A percentile compares a stretch with the other conserved stretches of the same genome.
phyloP scores from a whole-genome alignment of 2,797 vertebrate species.

The Lemur catta region DNA sequence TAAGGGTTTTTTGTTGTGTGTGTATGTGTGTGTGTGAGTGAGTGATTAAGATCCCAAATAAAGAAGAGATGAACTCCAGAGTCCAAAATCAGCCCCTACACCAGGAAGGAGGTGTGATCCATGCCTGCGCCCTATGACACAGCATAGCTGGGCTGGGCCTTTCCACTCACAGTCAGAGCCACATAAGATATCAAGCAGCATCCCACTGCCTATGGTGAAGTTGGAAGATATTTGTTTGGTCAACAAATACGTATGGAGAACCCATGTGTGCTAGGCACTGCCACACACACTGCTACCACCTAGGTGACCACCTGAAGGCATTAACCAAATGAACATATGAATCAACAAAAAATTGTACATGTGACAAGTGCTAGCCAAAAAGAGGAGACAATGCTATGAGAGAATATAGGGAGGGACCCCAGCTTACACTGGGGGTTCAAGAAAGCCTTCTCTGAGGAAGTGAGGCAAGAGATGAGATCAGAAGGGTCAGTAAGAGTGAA shows the following conservation, averaged over 20 bases:
- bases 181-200: rapidly evolving
- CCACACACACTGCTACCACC: too few species aligned
- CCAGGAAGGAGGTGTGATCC: background rate
- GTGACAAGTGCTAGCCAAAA: background rate
- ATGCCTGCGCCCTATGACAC: rapidly evolving
- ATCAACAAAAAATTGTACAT: background rate
- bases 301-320: background rate
- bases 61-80: background rate
- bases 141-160: background rate
- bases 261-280: background rate
- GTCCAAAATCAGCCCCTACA: background rate
- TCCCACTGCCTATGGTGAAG: background rate
- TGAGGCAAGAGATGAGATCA: rapidly evolving
- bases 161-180: background rate
- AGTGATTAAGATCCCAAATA: background rate
- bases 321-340: background rate
- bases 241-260: background rate
- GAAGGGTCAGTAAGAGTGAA: background rate
- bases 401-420: background rate
- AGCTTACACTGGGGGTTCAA: background rate
- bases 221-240: background rate
- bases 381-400: background rate
- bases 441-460: background rate
- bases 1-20: background rate
- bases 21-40: background rate